Conservation (phyloP, 2,113 vertebrate species). For the Leucoraja erinaceus region DNA sequence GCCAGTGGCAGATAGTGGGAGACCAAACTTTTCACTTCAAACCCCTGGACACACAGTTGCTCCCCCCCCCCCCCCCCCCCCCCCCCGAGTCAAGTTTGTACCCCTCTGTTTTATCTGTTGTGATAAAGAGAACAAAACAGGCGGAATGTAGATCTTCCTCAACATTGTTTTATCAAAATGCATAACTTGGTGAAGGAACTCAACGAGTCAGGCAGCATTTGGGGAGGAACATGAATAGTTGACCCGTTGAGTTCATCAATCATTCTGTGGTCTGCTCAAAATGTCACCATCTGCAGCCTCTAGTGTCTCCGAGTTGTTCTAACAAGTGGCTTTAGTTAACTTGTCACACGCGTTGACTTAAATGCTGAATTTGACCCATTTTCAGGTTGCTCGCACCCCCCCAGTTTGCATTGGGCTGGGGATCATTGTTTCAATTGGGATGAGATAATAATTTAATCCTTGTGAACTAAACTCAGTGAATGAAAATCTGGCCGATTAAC, state of each 20-base stretch:
- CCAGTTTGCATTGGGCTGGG: too few relatives aligned
- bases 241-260: too few relatives aligned
- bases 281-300: too few relatives aligned
- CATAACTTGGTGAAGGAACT: too few relatives aligned
- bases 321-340: neutral
- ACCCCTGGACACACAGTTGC: neutral
- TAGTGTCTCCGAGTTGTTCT: neutral
- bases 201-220: too few relatives aligned
- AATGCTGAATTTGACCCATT: neutral
- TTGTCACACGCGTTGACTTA: neutral
- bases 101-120: neutral
- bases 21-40: neutral
- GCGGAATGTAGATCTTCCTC: too few relatives aligned
- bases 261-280: too few relatives aligned
- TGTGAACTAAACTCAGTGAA: too few relatives aligned
- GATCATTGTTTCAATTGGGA: neutral
- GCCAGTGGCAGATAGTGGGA: neutral
- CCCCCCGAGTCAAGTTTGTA: neutral
- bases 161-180: neutral
- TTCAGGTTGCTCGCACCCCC: too few relatives aligned
- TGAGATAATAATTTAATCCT: too few relatives aligned
- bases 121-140: neutral
- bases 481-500: neutral
- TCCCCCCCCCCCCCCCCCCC: too few relatives aligned
- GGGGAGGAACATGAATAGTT: too few relatives aligned